Base-by-base conservation (phyloP, 2,888 invertebrate species). In the Chrysina gloriosa region DNA sequence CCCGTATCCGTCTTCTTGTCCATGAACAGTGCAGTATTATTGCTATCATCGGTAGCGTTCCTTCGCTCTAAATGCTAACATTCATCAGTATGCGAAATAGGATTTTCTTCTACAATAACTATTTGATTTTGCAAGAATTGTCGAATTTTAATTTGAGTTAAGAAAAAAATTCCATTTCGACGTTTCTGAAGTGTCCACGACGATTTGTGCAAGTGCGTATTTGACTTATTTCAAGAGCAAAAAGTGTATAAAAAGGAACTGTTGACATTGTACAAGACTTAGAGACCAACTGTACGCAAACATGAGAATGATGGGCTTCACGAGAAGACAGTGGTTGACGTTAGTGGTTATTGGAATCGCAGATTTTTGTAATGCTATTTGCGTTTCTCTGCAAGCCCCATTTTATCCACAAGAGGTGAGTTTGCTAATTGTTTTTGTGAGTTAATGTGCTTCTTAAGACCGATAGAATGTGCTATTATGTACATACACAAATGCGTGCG, bases 341-440 rank as follows among this genome's bases (percentile, higher is more conserved):
- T 85, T 94, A 47, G 84, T 92, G 36, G 91, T 92, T 52, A 92
- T 94, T 79, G 90, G 92, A 25, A 87, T 93, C 71, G 92, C 92
- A 11, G 93, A 94, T 83, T 93, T 94, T 82, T 92, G 92, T 77
- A 92, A 93, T 80, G 94, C 94, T 1, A 89, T 94, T 71, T 93
- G 93, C 81, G 92, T 94, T 1, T 93, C 94, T 0, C 82, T 94
- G 1, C 94, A 94, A 79, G 94, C 94, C 1, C 94, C 94, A 0
- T 94, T 95, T 82, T 95, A 94, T 80, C 94, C 94, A 0, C 86
- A 88, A 77, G 94, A 94, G 89, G 93, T 93, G 83, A 85, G 88
- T 76, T 64, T 16, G 2, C 6, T 16, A 29, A 9, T 19, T 45
- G 23, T 48, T 25, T 36, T 11, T 14, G 45, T 42, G 34, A 1